These are phyloP conservation scores for Tenodera sinensis DNA, from an alignment of 2,888 invertebrate genomes.

Conservation along the genomic window DNA sequence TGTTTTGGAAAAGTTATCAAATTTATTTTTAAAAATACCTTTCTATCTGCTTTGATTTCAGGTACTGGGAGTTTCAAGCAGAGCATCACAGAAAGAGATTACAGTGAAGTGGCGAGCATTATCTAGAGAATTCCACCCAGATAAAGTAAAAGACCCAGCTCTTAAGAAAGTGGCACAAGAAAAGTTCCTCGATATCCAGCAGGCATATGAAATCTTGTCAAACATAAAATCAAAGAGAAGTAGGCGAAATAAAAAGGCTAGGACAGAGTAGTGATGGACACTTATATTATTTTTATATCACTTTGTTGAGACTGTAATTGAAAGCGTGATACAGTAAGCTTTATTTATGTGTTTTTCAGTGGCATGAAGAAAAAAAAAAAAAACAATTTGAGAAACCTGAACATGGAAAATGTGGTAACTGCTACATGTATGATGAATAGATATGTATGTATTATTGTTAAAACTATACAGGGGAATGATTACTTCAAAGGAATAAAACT, in stretches of 20 bases:
- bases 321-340: background rate
- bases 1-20: no score
- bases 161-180: constrained; percentile 72
- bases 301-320: background rate
- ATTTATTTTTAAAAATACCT: background rate
- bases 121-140: constrained; percentile 86
- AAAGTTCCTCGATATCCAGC: constrained; percentile 88
- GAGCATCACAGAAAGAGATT: constrained; percentile 81
- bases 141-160: constrained; percentile 75
- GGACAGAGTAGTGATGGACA: background rate
- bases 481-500: no score
- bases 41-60: constrained; percentile 38
- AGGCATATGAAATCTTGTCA: constrained; percentile 85
- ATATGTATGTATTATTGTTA: no score
- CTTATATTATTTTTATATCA: background rate
- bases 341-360: no score
- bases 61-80: constrained; percentile 73
- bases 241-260: constrained; percentile 63
- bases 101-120: constrained; percentile 76
- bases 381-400: no score
- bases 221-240: constrained; percentile 74
- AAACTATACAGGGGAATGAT: no score
- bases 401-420: no score
- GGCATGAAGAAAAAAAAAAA: no score
- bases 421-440: no score